These are phyloP conservation scores for Hypocryptadius cinnamomeus DNA, from an alignment of 2,113 vertebrate species.

Conservation along the genomic window DNA sequence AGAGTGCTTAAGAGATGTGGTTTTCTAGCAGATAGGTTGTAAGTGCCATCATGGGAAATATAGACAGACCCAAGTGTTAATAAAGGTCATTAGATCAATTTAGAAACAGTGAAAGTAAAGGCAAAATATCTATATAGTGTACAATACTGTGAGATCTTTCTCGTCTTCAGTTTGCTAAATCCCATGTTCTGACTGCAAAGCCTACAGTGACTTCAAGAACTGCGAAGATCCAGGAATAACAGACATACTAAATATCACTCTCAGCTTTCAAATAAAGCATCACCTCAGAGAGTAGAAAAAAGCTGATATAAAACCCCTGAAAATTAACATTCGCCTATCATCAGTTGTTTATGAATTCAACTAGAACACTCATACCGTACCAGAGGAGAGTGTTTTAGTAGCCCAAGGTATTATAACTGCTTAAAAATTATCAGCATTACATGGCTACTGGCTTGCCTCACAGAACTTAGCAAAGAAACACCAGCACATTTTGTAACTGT, in stretches of 20 bases:
- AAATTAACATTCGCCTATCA: not conserved
- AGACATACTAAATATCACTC: not conserved
- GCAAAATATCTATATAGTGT: not conserved
- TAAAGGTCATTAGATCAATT: not conserved
- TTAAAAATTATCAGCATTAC: not conserved
- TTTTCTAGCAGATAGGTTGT: not conserved
- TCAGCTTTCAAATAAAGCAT: not conserved
- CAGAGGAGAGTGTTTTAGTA: not conserved
- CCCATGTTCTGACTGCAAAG: not conserved
- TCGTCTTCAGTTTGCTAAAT: not conserved
- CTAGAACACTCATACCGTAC: not conserved
- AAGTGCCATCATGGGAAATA: not conserved
- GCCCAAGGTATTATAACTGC: not conserved
- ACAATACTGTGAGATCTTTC: not conserved
- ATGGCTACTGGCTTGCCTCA: not conserved
- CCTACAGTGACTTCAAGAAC: not conserved
- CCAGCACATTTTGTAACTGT: not conserved
- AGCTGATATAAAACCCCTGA: not conserved
- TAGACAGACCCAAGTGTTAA: not conserved
- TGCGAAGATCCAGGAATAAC: rapidly evolving
- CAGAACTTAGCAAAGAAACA: not conserved
- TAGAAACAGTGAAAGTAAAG: not conserved
- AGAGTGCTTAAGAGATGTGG: not conserved
- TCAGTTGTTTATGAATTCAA: not conserved
- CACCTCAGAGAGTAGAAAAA: not conserved